phyloP scores from a whole-genome alignment of 2,888 invertebrate species.

The Lycia hirtaria region DNA sequence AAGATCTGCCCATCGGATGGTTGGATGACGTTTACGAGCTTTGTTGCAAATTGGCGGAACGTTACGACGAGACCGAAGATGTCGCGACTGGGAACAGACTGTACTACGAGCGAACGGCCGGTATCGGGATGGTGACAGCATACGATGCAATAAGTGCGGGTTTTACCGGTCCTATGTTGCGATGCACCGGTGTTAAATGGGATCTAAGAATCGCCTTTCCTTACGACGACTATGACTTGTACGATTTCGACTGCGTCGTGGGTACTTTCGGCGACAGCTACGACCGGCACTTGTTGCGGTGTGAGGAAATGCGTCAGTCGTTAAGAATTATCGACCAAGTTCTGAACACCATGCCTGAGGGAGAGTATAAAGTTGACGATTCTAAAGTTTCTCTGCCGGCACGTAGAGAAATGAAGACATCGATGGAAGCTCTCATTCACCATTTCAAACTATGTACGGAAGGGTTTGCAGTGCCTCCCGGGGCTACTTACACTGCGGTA shows the following conservation, averaged over 20 bases:
- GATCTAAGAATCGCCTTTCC: slow-evolving; percentile 93
- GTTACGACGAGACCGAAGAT: slow-evolving; percentile 95
- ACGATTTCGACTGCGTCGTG: slow-evolving; percentile 94
- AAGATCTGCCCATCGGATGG: slow-evolving; percentile 86
- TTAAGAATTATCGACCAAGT: slow-evolving; percentile 92
- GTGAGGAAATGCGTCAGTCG: slow-evolving; percentile 91
- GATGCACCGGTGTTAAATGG: slow-evolving; percentile 94
- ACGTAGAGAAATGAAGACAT: slow-evolving; percentile 92
- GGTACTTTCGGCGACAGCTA: slow-evolving; percentile 94
- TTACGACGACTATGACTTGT: slow-evolving; percentile 92
- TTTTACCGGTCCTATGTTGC: slow-evolving; percentile 89
- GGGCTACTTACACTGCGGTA: slow-evolving; percentile 90
- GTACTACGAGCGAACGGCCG: slow-evolving; percentile 87
- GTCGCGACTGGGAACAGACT: slow-evolving; percentile 91
- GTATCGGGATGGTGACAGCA: slow-evolving; percentile 89
- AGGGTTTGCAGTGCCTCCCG: slow-evolving; percentile 94
- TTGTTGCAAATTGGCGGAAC: slow-evolving; percentile 87
- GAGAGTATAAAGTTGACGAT: slow-evolving; percentile 92
- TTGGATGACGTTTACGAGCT: slow-evolving; percentile 93
- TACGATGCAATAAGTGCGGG: slow-evolving; percentile 92
- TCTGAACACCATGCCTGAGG: slow-evolving; percentile 92
- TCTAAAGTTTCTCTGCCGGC: slow-evolving; percentile 91
- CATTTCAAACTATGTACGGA: slow-evolving; percentile 95
- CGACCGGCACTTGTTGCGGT: slow-evolving; percentile 90
- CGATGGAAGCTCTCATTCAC: slow-evolving; percentile 95